Percentiles rank a stretch among this genome's conserved stretches.
Conservation (phyloP, 2,888 invertebrate species). For the Ctenicera cuprea region DNA sequence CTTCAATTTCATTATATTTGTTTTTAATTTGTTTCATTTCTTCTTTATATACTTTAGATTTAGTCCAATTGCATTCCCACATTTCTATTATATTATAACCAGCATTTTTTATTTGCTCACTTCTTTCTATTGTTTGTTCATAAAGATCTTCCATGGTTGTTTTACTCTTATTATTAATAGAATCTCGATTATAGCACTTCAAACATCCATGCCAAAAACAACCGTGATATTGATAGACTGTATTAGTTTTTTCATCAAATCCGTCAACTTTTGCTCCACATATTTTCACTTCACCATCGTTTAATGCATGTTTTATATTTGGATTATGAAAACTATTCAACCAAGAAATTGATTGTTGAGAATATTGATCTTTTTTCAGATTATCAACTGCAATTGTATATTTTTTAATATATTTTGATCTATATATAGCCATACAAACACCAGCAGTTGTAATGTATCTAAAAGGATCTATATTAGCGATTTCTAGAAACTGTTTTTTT, state of each 20-base stretch:
- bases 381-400: conserved; percentile 49
- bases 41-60: conserved; percentile 37
- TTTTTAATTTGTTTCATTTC: conserved; percentile 39
- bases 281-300: no score
- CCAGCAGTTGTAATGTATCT: conserved; percentile 53
- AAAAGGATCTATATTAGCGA: conserved; percentile 52
- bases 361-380: conserved; percentile 46
- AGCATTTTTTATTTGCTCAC: conserved; percentile 36
- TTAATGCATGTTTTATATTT: no score
- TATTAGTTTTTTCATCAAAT: conserved; percentile 35
- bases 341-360: conserved; percentile 50
- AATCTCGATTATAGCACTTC: conserved; percentile 37
- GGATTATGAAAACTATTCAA: conserved; percentile 51
- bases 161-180: conserved; percentile 39
- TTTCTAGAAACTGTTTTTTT: conserved; percentile 52
- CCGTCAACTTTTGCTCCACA: neutral
- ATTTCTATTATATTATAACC: conserved; percentile 8
- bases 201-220: conserved; percentile 44
- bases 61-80: conserved; percentile 24
- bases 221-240: conserved; percentile 21
- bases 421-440: conserved; percentile 50
- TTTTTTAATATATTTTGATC: conserved; percentile 50
- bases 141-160: conserved; percentile 28
- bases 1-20: conserved; percentile 35
- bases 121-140: conserved; percentile 48